Evolutionary conservation across 2,113 vertebrate genomes (phyloP).

Genomic region (Protobothrops mucrosquamatus): DNA sequence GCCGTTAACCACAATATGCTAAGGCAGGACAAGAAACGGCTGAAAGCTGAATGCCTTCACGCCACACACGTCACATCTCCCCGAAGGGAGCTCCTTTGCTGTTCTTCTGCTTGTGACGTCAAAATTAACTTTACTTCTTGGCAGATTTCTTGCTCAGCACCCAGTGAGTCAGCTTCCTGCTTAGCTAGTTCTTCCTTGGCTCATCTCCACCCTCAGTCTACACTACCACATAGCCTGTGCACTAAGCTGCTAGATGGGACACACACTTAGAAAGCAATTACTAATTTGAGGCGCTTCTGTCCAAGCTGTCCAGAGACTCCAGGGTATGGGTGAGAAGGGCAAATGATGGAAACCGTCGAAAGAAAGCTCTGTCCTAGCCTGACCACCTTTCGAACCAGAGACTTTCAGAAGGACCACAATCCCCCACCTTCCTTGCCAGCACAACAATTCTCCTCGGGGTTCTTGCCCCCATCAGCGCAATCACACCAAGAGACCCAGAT

Average conservation of each 20-base stretch:
- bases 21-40: background rate
- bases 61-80: background rate
- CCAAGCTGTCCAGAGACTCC: background rate
- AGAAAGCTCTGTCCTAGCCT: background rate
- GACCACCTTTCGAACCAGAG: background rate
- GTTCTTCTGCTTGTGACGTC: conserved; percentile 16
- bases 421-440: background rate
- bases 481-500: background rate
- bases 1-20: background rate
- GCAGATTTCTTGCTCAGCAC: conserved; percentile 41
- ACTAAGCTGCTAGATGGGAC: background rate
- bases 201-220: background rate
- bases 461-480: background rate
- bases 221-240: background rate
- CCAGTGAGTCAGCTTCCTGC: conserved; percentile 68
- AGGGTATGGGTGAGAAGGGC: background rate
- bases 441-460: background rate
- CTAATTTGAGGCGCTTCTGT: background rate
- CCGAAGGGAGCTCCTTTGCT: background rate
- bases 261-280: background rate
- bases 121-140: conserved; percentile 49
- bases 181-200: conserved; percentile 31
- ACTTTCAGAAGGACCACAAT: background rate
- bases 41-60: background rate
- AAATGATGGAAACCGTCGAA: accelerated